Base-by-base conservation (phyloP, 2,113 vertebrate genomes). In the Hydrochoerus hydrochaeris region DNA sequence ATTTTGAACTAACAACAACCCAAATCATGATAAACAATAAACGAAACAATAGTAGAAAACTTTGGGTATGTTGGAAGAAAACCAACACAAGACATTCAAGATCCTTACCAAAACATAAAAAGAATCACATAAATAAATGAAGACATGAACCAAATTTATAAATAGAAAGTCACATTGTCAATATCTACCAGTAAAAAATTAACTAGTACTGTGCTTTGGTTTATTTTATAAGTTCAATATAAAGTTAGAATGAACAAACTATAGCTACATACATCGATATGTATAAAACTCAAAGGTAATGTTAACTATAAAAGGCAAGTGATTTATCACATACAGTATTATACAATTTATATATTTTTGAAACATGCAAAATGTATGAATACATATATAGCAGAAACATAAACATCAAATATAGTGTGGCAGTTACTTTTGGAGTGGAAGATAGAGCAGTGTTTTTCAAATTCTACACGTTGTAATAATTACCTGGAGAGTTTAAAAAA, bases 361-460 rank as follows among this genome's bases (percentile, higher is more conserved):
- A 88, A 91, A 44, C 32, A 85, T 35, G 63, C 13, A 85, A 90
- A 93, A 62, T 77, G 54, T 63, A 54, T 88, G 52, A 88, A 78
- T 46, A 88, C 28, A 60, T 30, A 54, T 32, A 19, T 62, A 81
- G 32, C 67, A 82, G 58, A 78, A 83, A 65, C 12, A 41, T 62
- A 69, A 54, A 65, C n/a, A 49, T 46, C 44, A 62, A 52, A 38
- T 52, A 32, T 10, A 44, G 14, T 41, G 63, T 38, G 32, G 35
- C 35, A 41, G 35, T 82, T 77, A 58, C 49, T 9, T 81, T 11
- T 14, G 2, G 54, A 90, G 38, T 38, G 17, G 35, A 54, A 62
- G n/a, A 54, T 4, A 44, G 41, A 44, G 1, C 14, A 69, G 32
- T 63, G 22, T 46, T 95, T 91, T 62, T 20, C 63, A 81, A 49